Conservation (phyloP, 2,113 vertebrate species). For the Oriolus oriolus region DNA sequence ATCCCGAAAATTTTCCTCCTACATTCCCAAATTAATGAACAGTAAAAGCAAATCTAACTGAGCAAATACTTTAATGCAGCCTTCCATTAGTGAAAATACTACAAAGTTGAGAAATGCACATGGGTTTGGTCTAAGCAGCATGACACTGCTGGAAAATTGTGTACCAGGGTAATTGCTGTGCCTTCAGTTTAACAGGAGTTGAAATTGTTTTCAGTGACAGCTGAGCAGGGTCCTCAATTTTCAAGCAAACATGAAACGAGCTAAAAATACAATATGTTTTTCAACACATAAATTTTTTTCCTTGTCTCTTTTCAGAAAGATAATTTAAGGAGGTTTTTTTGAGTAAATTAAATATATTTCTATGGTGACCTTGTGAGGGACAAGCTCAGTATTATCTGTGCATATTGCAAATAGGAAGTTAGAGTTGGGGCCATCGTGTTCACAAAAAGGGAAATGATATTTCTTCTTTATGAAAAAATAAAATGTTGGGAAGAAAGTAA, state of each 20-base stretch:
- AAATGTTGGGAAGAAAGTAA: background rate
- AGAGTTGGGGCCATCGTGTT: fast-evolving
- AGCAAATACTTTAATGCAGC: background rate
- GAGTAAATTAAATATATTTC: background rate
- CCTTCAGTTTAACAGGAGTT: background rate
- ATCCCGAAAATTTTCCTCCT: background rate
- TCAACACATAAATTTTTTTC: background rate
- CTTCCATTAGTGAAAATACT: background rate
- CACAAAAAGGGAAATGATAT: background rate
- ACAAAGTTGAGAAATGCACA: background rate
- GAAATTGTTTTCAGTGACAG: background rate
- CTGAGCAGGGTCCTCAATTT: background rate
- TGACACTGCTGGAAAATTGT: fast-evolving
- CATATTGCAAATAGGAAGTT: background rate
- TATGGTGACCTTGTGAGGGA: background rate
- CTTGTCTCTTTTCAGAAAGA: background rate
- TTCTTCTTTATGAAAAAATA: background rate
- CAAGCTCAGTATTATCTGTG: background rate
- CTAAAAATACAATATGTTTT: background rate
- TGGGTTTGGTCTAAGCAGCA: background rate
- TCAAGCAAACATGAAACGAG: background rate
- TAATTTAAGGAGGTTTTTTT: background rate
- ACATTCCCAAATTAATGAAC: background rate
- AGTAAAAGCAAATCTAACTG: background rate
- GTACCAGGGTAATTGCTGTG: background rate